Base-by-base conservation (phyloP, 2,888 invertebrate species). In the Pachymerium ferrugineum region DNA sequence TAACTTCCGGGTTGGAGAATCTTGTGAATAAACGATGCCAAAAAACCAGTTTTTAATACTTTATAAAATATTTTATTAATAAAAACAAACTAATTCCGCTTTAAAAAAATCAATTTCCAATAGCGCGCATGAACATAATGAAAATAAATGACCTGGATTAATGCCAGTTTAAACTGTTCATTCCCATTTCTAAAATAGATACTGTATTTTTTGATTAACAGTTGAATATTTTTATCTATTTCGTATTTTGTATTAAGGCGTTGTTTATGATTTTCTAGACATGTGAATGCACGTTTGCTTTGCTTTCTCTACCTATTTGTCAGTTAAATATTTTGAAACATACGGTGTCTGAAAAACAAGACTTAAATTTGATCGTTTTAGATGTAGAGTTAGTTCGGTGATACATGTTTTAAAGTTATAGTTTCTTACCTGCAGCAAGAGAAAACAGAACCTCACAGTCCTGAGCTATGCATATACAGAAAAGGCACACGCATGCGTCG, bases 391-490 rank as follows among this genome's bases (percentile, higher is more conserved):
- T n/a, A n/a, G n/a, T n/a, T n/a, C n/a, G n/a, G n/a, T n/a, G n/a
- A n/a, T n/a, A n/a, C n/a, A n/a, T 54, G 54, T 4, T 54, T 54
- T 6, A 28, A 54, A 54, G 12, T 22, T 22, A 25, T 54, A 25
- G 12, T 25, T 12, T 54, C 54, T 54, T 28, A 54, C 54, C 54
- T 54, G 54, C 54, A 25, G 54, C 54, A 54, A 28, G 54, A 54
- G 54, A 54, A 47, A 54, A 54, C 54, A 54, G 54, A 54, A 54
- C 54, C n/a, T 54, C 54, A 28, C 22, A 54, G 25, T 25, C 54
- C 54, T 54, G 25, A 25, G 54, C 54, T 54, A n/a, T n/a, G n/a
- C 54, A 54, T 54, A 28, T 28, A 54, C 54, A 25, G 54, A 54
- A 6, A 19, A 54, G 25, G 25, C 12, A 22, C 22, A 54, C 54